Percentiles rank a stretch among this genome's conserved stretches.
These are phyloP conservation scores for Tribolium madens DNA, from an alignment of 1,140 invertebrate species.

Conservation along the genomic window DNA sequence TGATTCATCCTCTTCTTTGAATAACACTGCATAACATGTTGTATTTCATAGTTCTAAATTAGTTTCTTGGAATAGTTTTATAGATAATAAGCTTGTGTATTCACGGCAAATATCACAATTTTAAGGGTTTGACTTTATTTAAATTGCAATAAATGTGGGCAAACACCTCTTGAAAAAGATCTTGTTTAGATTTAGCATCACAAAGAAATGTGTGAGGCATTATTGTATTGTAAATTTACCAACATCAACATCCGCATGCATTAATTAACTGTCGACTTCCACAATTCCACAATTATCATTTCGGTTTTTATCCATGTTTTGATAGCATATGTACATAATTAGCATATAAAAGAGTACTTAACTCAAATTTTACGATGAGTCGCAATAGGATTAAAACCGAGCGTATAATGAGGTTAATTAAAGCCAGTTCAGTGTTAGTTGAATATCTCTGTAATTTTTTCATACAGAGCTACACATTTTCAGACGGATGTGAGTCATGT, in stretches of 20 bases:
- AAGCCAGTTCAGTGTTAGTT: slow-evolving; percentile 20
- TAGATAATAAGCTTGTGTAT: not conserved
- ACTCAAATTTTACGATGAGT: slow-evolving; percentile 14
- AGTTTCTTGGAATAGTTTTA: not conserved
- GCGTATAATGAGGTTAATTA: slow-evolving; percentile 25
- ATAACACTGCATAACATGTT: not conserved
- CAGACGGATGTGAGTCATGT: slow-evolving; percentile 40
- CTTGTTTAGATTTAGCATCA: not conserved
- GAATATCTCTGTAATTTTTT: slow-evolving; percentile 23
- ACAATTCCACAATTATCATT: not conserved
- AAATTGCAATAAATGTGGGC: not conserved
- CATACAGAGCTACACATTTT: slow-evolving; percentile 30
- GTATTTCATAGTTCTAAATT: not conserved
- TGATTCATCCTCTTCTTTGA: not conserved
- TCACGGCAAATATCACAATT: not conserved
- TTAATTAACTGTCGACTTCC: not conserved
- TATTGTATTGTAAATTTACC: not conserved
- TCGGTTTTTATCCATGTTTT: slow-evolving; percentile 3
- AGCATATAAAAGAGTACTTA: slow-evolving; percentile 32
- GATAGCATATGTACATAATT: slow-evolving; percentile 6
- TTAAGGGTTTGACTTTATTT: not conserved
- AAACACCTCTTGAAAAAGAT: not conserved
- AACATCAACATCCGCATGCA: not conserved
- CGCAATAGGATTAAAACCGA: slow-evolving; percentile 10
- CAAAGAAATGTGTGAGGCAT: not conserved